Conservation (phyloP, 1,140 invertebrate species). For the Chrysopa pallens region DNA sequence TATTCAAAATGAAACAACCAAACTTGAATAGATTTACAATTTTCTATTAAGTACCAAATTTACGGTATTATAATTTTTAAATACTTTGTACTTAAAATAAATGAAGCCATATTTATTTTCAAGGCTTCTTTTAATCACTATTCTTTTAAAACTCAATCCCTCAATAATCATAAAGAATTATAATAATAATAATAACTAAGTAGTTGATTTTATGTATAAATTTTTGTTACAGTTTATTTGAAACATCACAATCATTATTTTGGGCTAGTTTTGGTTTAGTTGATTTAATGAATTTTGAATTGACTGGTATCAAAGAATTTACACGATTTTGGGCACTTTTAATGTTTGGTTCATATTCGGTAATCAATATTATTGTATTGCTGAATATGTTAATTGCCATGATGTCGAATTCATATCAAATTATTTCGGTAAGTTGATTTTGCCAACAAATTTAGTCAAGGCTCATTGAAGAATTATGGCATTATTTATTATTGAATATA, state of each 20-base stretch:
- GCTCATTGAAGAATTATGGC: not conserved
- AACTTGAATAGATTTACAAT: too few relatives aligned
- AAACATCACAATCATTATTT: slow-evolving; percentile 84
- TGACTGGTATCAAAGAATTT: slow-evolving; percentile 72
- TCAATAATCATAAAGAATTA: too few relatives aligned
- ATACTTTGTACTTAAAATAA: too few relatives aligned
- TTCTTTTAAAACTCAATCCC: not conserved
- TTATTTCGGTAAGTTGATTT: slow-evolving; percentile 56
- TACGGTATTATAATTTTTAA: too few relatives aligned
- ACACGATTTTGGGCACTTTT: slow-evolving; percentile 74
- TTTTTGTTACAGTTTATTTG: slow-evolving; percentile 56
- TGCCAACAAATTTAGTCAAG: not conserved
- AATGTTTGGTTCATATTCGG: slow-evolving; percentile 77
- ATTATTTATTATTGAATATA: too few relatives aligned
- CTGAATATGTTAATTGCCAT: slow-evolving; percentile 91
- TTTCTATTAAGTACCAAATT: too few relatives aligned
- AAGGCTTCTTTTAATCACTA: not conserved
- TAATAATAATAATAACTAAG: too few relatives aligned
- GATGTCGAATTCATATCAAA: slow-evolving; percentile 92
- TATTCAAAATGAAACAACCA: too few relatives aligned
- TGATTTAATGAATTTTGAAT: slow-evolving; percentile 68
- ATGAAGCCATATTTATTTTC: too few relatives aligned
- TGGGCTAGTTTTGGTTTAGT: slow-evolving; percentile 88
- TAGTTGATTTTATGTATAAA: slow-evolving; percentile 8
- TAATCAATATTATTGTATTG: slow-evolving; percentile 82